Evolutionary conservation across 2,797 vertebrate species (phyloP), one percentile per base, ranked within the genome.

Genomic region (Fistularia tabacaria): DNA sequence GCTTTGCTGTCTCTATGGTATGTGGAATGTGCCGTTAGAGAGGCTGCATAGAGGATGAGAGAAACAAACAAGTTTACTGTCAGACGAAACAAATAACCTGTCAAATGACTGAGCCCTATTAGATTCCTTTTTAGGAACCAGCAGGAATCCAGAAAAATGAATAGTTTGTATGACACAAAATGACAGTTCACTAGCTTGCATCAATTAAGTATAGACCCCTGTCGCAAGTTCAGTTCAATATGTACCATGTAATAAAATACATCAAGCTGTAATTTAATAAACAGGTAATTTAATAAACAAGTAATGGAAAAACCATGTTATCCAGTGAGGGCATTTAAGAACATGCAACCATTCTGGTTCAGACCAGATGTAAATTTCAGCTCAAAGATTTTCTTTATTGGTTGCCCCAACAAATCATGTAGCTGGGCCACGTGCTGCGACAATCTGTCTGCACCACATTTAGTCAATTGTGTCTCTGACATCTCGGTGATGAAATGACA

Each of bases 21-120:
- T 83, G 81, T 62, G 67, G 76, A 65, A 71, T 10, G 58, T 61
- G 64, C 66, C 81, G 81, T 82, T 76, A 71, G 64, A 81, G 59
- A 76, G 56, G 71, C 81, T 76, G 77, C 77, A 71, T 63, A 81
- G 59, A 76, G 56, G 71, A 82, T 76, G 77, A 84, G 74, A 80
- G 68, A 75, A 78, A 78, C 83, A 81, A 88, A 85, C 77, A 85
- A 77, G 72, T 81, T 66, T 77, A 58, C 65, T 72, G 79, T 88
- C 83, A 85, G 73, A 66, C 66, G 67, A 75, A 85, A 82, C 65
- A 79, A 76, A 83, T 77, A 66, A 71, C 77, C 81, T 82, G 81
- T 81, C 83, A 82, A 73, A 83, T 74, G 66, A 74, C 15, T 57
- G 57, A 75, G 73, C 54, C 52, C 62, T 60, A 62, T 72, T 59